A percentile compares a stretch with the other conserved stretches of the same genome.
phyloP scores from a whole-genome alignment of 2,113 vertebrate species.

The Campylomormyrus tamandua region DNA sequence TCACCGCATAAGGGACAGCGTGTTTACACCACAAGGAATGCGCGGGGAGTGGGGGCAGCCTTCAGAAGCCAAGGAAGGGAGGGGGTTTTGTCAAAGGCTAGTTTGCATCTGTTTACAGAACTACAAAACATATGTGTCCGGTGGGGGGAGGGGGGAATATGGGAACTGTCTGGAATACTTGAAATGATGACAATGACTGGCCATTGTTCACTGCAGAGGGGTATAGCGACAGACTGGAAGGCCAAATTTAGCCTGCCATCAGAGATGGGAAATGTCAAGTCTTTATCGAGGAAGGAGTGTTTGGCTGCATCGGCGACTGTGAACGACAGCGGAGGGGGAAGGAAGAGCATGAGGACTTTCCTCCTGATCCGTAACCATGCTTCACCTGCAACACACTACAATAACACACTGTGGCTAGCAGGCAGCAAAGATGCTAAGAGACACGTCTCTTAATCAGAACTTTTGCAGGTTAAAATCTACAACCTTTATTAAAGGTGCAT shows the following conservation, averaged over 20 bases:
- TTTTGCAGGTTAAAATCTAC: background rate
- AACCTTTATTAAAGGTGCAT: background rate
- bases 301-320: background rate
- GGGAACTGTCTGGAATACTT: slow-evolving; percentile 17
- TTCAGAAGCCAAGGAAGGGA: slow-evolving; percentile 12
- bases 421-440: background rate
- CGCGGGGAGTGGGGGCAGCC: background rate
- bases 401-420: background rate
- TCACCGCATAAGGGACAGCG: background rate
- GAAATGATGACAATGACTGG: slow-evolving; percentile 26
- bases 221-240: background rate
- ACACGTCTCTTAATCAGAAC: background rate
- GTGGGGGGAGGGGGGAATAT: background rate
- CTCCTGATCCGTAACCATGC: background rate
- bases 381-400: background rate
- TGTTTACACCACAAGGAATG: slow-evolving; percentile 14
- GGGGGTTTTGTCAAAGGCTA: background rate
- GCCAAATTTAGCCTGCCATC: slow-evolving; percentile 24
- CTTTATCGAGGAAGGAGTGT: slow-evolving; percentile 22
- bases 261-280: slow-evolving; percentile 21
- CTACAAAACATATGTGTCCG: background rate
- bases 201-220: slow-evolving; percentile 9
- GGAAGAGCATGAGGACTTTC: background rate
- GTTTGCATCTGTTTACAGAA: background rate
- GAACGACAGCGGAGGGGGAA: background rate